Base-by-base conservation (phyloP, 1,140 invertebrate species). In the Zaprionus taronus region DNA sequence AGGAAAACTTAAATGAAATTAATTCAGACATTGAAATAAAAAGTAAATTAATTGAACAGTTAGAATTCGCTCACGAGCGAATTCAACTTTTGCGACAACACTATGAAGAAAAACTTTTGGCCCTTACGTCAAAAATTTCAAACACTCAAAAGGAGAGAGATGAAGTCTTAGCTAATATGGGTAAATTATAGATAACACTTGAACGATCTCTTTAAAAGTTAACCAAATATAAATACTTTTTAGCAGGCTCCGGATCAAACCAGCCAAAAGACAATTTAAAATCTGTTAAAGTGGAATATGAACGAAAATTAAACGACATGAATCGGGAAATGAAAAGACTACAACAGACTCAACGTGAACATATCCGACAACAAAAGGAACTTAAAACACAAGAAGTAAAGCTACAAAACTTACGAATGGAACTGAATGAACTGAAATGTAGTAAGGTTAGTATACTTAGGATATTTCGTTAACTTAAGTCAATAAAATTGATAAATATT, bases 81-180 rank as follows among this genome's bases (percentile, higher is more conserved):
- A 94, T 99, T 72, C 95, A 97, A 38, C 95, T 96, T 0, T 96
- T 99, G 94, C 95, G 96, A 60, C 95, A 96, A 70, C 97, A 99
- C 83, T 99, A 99, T 93, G 99, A 99, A 93, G 97, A 98, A 47
- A 98, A 99, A 91, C 93, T 99, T n/a, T 93, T 95, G 44, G 96
- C 97, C 56, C 93, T 99, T n/a, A 96, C 97, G 87, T 95, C 95
- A 4, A 96, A 96, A 83, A 99, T 99, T 56, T 95, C 95, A 75
- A 96, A 96, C 73, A 99, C 98, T 0, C 97, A 99, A 93, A 95
- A 97, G 58, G 99, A 99, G 93, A 94, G 98, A 55, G 98, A 99
- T 93, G 97, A 97, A 91, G 96, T 99, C 0, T 93, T 99, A n/a
- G 94, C 96, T 1, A 92, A 86, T 65, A 91, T 92, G 79, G 61